Conservation (phyloP, 2,113 vertebrate species). For the Glaucomys volans region DNA sequence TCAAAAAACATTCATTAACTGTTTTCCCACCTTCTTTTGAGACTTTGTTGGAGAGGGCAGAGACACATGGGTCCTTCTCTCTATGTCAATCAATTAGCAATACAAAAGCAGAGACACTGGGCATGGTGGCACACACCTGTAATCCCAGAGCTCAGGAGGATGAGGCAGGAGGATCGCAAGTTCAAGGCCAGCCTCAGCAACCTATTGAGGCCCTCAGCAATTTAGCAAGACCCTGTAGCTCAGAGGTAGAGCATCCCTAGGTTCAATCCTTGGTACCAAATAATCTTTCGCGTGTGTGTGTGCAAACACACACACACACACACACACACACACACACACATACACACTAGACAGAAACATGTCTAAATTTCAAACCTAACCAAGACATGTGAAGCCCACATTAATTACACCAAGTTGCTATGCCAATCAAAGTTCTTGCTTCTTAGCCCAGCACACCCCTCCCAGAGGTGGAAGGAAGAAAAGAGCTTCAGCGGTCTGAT, state of each 20-base stretch:
- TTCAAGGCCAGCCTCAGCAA: too few relatives aligned
- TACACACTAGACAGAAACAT: neutral
- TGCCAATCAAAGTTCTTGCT: neutral
- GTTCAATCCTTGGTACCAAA: too few relatives aligned
- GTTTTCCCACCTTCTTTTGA: neutral
- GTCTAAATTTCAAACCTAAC: neutral
- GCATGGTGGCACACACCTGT: too few relatives aligned
- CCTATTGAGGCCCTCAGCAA: too few relatives aligned
- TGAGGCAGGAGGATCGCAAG: too few relatives aligned
- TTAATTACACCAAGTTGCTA: neutral
- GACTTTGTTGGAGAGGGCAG: neutral
- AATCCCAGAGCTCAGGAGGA: too few relatives aligned
- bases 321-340: rapidly evolving
- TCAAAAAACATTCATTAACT: neutral
- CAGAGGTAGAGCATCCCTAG: too few relatives aligned
- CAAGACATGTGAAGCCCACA: neutral
- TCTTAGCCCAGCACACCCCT: neutral
- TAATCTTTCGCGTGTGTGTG: too few relatives aligned
- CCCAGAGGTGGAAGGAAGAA: neutral
- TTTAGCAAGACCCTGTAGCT: too few relatives aligned
- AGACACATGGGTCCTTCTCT: neutral
- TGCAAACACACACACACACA: too few relatives aligned
- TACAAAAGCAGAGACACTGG: neutral
- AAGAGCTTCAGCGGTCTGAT: neutral
- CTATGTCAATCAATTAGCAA: neutral